These are phyloP conservation scores for Eristalis pertinax DNA, from an alignment of 2,888 invertebrate species.

Conservation along the genomic window DNA sequence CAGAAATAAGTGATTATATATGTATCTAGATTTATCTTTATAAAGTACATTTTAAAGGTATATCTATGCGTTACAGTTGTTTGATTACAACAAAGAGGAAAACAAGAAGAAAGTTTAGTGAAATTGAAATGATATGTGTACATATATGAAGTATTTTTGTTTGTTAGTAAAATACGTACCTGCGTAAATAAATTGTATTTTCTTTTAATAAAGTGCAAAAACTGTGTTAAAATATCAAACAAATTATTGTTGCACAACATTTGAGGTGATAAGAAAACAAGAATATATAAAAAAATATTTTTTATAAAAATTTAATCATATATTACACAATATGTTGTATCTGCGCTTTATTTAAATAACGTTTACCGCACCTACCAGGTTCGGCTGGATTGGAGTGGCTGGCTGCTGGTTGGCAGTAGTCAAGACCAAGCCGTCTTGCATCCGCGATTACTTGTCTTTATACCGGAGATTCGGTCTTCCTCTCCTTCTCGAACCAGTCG, in stretches of 20 bases:
- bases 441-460: too few relatives aligned
- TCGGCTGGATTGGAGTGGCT: too few relatives aligned
- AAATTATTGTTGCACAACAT: conserved; percentile 39
- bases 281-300: conserved; percentile 9
- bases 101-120: conserved; percentile 2
- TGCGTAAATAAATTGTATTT: conserved; percentile 35
- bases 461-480: too few relatives aligned
- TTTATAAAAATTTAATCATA: conserved; percentile 2
- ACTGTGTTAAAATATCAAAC: conserved; percentile 55
- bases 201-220: conserved; percentile 43
- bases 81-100: neutral
- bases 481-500: too few relatives aligned
- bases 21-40: conserved; percentile 20
- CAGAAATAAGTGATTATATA: neutral
- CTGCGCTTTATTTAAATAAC: neutral
- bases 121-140: conserved; percentile 1
- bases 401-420: too few relatives aligned
- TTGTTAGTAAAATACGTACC: conserved; percentile 33
- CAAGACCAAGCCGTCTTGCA: too few relatives aligned
- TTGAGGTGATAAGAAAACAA: conserved; percentile 31
- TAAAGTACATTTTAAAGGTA: conserved; percentile 15
- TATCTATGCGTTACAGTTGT: neutral
- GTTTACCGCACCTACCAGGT: too few relatives aligned
- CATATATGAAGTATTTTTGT: conserved; percentile 20
- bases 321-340: neutral